Percentiles rank a stretch among this genome's conserved stretches.
These are phyloP conservation scores for Geopemphigus sp. DNA, from an alignment of 1,140 invertebrate species.

Conservation along the genomic window DNA sequence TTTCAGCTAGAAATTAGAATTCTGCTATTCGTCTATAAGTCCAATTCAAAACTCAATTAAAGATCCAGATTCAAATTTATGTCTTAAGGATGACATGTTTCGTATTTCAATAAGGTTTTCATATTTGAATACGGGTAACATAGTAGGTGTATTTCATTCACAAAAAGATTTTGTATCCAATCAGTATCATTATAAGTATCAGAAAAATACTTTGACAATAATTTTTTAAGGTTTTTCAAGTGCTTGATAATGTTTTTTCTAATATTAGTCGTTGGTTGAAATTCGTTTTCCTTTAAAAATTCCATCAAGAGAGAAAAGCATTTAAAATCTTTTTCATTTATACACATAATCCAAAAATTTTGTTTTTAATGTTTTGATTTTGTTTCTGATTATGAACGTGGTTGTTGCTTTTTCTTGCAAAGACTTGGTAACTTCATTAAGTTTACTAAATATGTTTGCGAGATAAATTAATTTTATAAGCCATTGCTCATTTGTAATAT, in stretches of 20 bases:
- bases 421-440: conserved; percentile 58
- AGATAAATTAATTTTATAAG: conserved; percentile 10
- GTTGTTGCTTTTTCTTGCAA: neutral
- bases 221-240: neutral
- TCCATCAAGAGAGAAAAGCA: neutral
- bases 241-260: neutral
- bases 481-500: neutral
- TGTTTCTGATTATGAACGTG: neutral
- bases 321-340: neutral
- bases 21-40: too few species aligned
- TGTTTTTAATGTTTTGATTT: neutral
- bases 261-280: neutral
- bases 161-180: too few species aligned
- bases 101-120: too few species aligned
- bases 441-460: neutral
- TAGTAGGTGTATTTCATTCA: too few species aligned
- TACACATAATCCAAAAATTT: neutral
- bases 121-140: too few species aligned
- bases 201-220: neutral
- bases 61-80: too few species aligned
- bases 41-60: too few species aligned
- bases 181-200: too few species aligned
- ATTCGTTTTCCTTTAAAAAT: conserved; percentile 12
- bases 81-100: too few species aligned
- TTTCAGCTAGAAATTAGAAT: too few species aligned